These are phyloP conservation scores for Holacanthus passer DNA, from an alignment of 2,113 vertebrate genomes.

Conservation along the genomic window DNA sequence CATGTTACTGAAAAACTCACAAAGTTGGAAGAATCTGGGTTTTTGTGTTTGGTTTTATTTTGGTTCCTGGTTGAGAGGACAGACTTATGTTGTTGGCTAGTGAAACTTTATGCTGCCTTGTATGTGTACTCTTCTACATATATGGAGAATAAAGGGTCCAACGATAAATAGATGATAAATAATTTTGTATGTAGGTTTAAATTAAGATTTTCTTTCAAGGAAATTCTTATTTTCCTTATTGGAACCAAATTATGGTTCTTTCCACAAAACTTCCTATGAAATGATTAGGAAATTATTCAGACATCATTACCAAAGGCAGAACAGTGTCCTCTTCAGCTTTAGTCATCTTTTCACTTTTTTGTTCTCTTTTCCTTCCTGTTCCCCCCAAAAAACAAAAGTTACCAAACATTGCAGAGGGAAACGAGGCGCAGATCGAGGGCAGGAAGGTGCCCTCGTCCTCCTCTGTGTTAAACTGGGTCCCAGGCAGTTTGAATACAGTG, in stretches of 20 bases:
- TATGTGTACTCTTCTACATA: background rate
- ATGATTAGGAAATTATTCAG: background rate
- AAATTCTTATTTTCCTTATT: background rate
- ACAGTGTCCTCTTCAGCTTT: background rate
- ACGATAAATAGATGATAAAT: background rate
- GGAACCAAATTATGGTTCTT: background rate
- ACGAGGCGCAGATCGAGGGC: constrained; percentile 61
- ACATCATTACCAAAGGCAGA: too few species aligned
- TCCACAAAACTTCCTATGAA: background rate
- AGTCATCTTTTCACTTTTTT: background rate
- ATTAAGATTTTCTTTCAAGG: background rate
- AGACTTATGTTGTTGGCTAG: too few species aligned
- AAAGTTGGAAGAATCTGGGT: background rate
- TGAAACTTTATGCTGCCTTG: too few species aligned
- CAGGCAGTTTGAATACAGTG: constrained; percentile 71
- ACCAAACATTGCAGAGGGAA: background rate
- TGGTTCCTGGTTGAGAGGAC: too few species aligned
- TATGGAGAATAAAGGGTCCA: background rate
- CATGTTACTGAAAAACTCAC: too few species aligned
- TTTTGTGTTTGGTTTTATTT: background rate
- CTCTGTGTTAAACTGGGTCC: constrained; percentile 82
- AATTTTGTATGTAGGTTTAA: background rate
- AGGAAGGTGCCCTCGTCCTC: constrained; percentile 67
- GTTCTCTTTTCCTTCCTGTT: background rate
- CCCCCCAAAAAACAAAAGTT: constrained; percentile 5